Evolutionary conservation across 2,113 vertebrate genomes (phyloP), one percentile per base, ranked within the genome.

Genomic region (Crypturellus undulatus): DNA sequence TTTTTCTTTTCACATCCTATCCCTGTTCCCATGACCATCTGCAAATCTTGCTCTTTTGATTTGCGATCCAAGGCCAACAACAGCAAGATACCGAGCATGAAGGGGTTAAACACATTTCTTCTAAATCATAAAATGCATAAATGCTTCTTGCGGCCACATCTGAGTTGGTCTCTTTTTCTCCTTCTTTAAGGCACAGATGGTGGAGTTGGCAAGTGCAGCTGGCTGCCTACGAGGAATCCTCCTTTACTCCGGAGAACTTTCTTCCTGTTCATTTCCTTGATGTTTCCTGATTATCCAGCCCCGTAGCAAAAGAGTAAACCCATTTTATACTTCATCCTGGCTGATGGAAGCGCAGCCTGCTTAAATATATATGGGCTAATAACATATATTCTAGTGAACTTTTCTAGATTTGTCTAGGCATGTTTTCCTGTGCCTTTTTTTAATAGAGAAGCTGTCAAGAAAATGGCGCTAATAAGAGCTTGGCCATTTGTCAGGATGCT

Each of bases 201-300:
- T 84, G 60, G 84, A 92, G 70, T 84, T 97, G 95, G 95, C 93
- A 94, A 96, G 93, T 96, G 92, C 86, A 93, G 65, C 90, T 96
- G 93, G 80, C 86, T 96, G 83, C 85, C 90, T 95, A 59, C 67
- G 87, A 92, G 95, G 93, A 97, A 90, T 96, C 77, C 90, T 97
- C 93, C 85, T 94, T 95, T 95, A 28, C 96, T 92, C 88, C 94
- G 88, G 89, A 92, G 90, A 95, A 92, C 90, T 87, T 94, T 92
- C 93, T 96, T 97, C 92, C 90, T 93, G 83, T 89, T 96, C 88
- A 22, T 92, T 96, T 96, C 94, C 94, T 87, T 63, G 65, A 3
- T 73, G 5, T 77, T 97, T 94, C 92, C 93, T 90, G 86, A 79
- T 84, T 52, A 90, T 79, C 78, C 80, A 45, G 90, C 47, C 72